Evolutionary conservation across 1,140 invertebrate genomes (phyloP), one percentile per base, ranked within the genome.

Genomic region (Brachionus sp.): DNA sequence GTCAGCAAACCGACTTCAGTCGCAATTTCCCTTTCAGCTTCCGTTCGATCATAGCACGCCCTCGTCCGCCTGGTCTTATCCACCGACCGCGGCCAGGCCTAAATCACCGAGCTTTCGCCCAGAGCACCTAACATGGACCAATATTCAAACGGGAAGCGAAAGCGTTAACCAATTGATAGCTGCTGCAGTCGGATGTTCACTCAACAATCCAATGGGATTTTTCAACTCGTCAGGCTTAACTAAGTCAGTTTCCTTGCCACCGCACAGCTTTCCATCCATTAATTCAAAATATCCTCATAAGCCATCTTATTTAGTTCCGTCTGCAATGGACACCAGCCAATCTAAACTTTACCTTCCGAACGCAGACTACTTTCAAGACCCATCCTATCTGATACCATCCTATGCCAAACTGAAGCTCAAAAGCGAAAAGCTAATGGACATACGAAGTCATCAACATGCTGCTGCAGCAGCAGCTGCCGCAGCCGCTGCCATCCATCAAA

Each of bases 361-460:
- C 33, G 3, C 66, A 19, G 66, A 70, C 6, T 70, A 70, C 33
- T 70, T 29, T 13, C 66, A 70, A 42, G 66, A 70, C 16, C 66
- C 66, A 1, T 16, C 66, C 4, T 70, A 70, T 37, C 6, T 37
- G 6, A 25, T 75, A 13, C 25, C 70, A 25, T 46, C 70, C 5
- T 75, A 44, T 37, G 16, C 70, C 10, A 75, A 75, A 35, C 19
- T 75, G 9, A 75, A 75, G 25, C 25, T 75, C n/a, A 75, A 75
- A 44, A 75, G 70, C n/a, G 70, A 75, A 75, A 75, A 75, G 42
- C 33, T 75, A 5, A 75, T 44, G 13, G 70, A 75, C 39, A 75
- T 75, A 23, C 37, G 70, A 9, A 75, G 3, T 44, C 70, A 75
- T 37, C 66, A 70, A 35, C 66, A 70, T n/a, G 66, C 66, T 2